Conservation (phyloP, 53 echinoderm and acorn worm genomes). For the Astropecten irregularis region DNA sequence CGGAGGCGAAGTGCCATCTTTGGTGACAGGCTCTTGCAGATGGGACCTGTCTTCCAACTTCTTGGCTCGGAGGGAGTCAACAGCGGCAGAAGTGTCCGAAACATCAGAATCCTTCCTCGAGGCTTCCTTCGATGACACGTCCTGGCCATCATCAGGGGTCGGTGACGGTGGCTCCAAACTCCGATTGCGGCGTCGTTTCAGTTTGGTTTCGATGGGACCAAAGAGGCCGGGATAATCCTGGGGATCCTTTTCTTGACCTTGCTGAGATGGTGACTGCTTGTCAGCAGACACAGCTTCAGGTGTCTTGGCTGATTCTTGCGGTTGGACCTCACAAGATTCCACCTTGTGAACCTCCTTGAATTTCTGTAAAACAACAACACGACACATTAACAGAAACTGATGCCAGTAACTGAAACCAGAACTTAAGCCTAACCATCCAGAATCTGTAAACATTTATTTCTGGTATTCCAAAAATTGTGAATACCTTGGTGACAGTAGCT, state of each 20-base stretch:
- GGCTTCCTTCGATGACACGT: not conserved
- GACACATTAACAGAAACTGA: no score
- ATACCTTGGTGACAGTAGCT: no score
- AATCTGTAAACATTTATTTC: no score
- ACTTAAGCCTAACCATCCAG: not conserved
- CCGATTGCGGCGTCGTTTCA: conserved; percentile 40
- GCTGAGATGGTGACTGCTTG: conserved; percentile 9
- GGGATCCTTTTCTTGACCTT: not conserved
- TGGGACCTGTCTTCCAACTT: not conserved
- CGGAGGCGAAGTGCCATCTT: conserved; percentile 2
- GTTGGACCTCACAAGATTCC: not conserved
- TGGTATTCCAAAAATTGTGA: no score
- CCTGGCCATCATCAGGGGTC: not conserved
- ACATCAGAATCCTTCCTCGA: not conserved
- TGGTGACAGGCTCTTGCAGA: not conserved
- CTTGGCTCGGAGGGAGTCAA: conserved; percentile 33
- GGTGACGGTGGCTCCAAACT: not conserved
- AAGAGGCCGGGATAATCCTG: conserved; percentile 64
- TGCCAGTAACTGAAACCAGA: not conserved
- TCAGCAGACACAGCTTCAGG: conserved; percentile 1
- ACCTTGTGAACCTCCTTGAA: not conserved
- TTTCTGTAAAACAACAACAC: conserved; percentile 24
- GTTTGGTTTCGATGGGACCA: conserved; percentile 68
- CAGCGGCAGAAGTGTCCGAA: not conserved
- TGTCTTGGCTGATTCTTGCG: not conserved